Evolutionary conservation across 2,888 invertebrate species (phyloP), one percentile per base, ranked within the genome.

Genomic region (Sphecodes monilicornis): DNA sequence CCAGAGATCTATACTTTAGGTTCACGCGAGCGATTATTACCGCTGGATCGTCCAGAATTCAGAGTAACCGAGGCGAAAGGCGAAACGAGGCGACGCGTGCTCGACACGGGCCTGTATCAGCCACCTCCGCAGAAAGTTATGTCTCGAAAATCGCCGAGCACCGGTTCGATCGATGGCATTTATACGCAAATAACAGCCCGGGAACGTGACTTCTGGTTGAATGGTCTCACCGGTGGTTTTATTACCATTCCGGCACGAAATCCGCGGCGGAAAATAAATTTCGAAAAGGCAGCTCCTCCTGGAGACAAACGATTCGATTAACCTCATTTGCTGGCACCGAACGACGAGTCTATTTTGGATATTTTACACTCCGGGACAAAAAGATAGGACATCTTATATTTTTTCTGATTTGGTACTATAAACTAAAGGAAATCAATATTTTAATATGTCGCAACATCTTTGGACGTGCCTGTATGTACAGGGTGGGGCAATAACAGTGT

Each of bases 111-210:
- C 54, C 26, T 50, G 68, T 75, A 39, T 68, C 64, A 36, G 60
- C 57, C 74, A 22, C 22, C 26, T 57, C 46, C 36, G 69, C 36
- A 29, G 57, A 74, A 78, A 78, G 84, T 86, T 84, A 71, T 36
- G 72, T 71, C 32, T 16, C 43, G 82, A 79, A 84, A 79, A 84
- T 84, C 83, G 79, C 77, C 75, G 71, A 60, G 57, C 82, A 50
- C 71, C 60, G 36, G 60, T 54, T 68, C 50, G 81, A 78, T 88
- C 84, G 77, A 76, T 69, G 60, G 32, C 79, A 78, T 84, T 86
- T 88, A 74, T 76, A 76, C 79, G 81, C 79, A 79, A 84, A 88
- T 84, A 88, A 84, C 81, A 78, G 68, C 72, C n/a, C 36, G 70
- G 43, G 64, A 46, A 88, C 84, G 75, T 76, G 76, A 80, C 50